These are phyloP conservation scores for Psittacula derbiana DNA, from an alignment of 2,797 vertebrate species.

Conservation along the genomic window DNA sequence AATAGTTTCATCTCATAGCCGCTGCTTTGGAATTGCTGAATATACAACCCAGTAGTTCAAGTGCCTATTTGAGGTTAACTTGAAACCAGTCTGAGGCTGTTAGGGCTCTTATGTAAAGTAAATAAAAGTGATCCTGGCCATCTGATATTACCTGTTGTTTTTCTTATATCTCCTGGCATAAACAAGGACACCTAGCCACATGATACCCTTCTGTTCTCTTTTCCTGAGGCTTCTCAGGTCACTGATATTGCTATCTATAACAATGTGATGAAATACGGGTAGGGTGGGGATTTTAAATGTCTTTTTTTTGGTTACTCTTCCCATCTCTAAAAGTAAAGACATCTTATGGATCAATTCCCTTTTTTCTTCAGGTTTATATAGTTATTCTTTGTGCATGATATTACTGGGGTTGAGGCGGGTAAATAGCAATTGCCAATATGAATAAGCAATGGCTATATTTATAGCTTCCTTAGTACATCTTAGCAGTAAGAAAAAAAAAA, in stretches of 20 bases:
- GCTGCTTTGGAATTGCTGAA: background rate
- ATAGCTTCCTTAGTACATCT: background rate
- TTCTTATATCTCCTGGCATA: background rate
- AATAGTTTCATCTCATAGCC: background rate
- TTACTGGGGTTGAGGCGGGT: background rate
- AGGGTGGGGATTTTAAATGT: background rate
- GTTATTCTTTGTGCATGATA: background rate
- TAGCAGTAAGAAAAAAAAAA: background rate
- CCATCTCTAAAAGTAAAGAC: background rate
- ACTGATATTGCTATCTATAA: background rate
- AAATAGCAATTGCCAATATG: background rate
- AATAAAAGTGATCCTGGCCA: constrained; percentile 4
- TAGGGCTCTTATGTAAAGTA: constrained; percentile 1
- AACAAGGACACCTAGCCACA: background rate
- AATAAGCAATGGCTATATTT: background rate
- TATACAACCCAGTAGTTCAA: background rate
- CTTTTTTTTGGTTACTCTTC: background rate
- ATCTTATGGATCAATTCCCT: background rate
- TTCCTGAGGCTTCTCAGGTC: background rate
- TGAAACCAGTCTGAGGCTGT: background rate
- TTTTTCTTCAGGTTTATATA: background rate
- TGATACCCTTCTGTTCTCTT: background rate
- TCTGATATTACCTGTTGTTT: constrained; percentile 1
- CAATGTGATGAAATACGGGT: background rate
- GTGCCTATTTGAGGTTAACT: background rate